Evolutionary conservation across 2,888 invertebrate genomes (phyloP), one percentile per base, ranked within the genome.

Genomic region (Pollenia labialis): DNA sequence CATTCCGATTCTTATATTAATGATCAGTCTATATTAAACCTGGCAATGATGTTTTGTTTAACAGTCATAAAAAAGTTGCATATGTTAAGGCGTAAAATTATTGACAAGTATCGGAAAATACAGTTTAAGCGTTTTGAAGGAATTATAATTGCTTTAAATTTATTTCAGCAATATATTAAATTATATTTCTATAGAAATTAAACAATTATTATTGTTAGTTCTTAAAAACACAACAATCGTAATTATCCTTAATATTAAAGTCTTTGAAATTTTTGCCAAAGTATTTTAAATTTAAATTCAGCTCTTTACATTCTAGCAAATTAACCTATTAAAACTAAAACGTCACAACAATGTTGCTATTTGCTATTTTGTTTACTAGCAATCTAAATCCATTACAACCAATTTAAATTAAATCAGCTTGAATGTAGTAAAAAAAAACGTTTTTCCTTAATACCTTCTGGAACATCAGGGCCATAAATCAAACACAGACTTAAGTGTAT

Each of bases 401-500:
- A 46, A n/a, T 64, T 12, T 46, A 14, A 23, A 46, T 64, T 46
- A 14, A 10, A 40, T 42, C 32, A 32, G 32, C 32, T 32, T 32
- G 32, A 32, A 32, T 32, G 32, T 6, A 32, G 32, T 0, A 6
- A 16, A 18, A 58, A 69, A 46, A 54, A 69, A 46, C 23, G 12
- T 52, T 14, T 69, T 40, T 48, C 6, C 32, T 32, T 58, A 44
- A 82, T 32, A 62, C 54, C 71, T 76, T 68, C 48, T 77, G 18
- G 48, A 71, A 77, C 66, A 56, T 40, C 18, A 62, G 32, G 44
- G 14, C 44, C 54, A 84, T 77, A 83, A 77, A 83, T 83, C 82
- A 82, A 75, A 60, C 9, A 81, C 46, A 64, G 60, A 60, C 75
- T 46, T 54, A 75, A 82, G 32, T 32, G 32, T 32, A 75, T 69